Evolutionary conservation across 2,888 invertebrate species (phyloP), one percentile per base, ranked within the genome.

Genomic region (Amphimallon solstitiale): DNA sequence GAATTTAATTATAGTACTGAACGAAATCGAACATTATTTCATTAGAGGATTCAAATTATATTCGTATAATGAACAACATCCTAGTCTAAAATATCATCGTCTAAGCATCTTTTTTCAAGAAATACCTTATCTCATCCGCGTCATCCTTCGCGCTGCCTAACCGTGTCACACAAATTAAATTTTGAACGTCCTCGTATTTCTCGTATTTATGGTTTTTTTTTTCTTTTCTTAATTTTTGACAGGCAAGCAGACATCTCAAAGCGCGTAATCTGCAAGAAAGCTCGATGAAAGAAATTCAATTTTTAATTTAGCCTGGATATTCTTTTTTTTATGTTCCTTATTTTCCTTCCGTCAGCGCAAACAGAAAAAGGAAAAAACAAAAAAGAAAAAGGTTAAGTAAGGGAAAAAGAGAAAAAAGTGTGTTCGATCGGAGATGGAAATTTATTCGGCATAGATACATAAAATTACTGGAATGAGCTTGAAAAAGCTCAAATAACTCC

Each of bases 111-210:
- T n/a, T n/a, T n/a, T 29, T 29, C 29, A 9, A 7, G 29, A 29
- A 29, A 29, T 29, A 29, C 29, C 9, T 9, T 3, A 3, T 29
- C 29, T 9, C 6, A 5, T 29, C 29, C 2, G 29, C 5, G 5
- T 9, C 29, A 7, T 29, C 29, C 1, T 5, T 5, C 29, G 5
- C 29, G 2, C 23, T 9, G 1, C 29, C 1, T 7, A 7, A 5
- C 29, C 1, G 5, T 1, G 29, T 74, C 75, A 74, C 73, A 74
- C 73, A 51, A 15, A 51, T 51, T 51, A 51, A 51, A 51, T 51
- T 51, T 51, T 34, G 35, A 51, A 35, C 51, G 35, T 12, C 14
- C 4, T 51, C 51, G 34, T 51, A 51, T 15, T 51, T 51, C 35
- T 17, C 35, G 14, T 34, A 9, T 34, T 51, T 34, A 17, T 10